Evolutionary conservation across 64 coral and sea anemone species (phyloP), one percentile per base, ranked within the genome.

Genomic region (Exaiptasia diaphana): DNA sequence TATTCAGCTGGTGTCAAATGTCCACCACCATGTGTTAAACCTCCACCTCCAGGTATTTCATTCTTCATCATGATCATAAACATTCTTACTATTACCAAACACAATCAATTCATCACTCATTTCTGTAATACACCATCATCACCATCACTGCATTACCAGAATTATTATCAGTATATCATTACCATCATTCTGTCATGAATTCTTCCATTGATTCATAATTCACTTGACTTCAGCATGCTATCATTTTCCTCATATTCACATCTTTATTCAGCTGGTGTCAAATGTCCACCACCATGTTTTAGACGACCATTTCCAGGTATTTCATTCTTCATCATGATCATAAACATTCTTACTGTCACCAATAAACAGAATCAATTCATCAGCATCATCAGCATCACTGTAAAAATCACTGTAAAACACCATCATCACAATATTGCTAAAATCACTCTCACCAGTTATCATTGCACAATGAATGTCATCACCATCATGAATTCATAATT

Each of bases 261-360:
- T n/a, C n/a, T n/a, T 20, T 43, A 25, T 69, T 10, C 53, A 77
- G 84, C 74, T 64, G 73, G 58, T 12, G 57, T 53, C 8, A 20
- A 37, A 20, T 87, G 84, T 58, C 43, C 73, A 21, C 84, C 84
- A 40, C 84, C 84, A 23, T 87, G 84, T 34, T 5, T 44, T 68
- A 57, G 59, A 54, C 84, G 58, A 27, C 58, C 41, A 14, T 35
- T 38, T 36, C n/a, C n/a, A n/a, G n/a, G n/a, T n/a, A n/a, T n/a
- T n/a, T n/a, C n/a, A n/a, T n/a, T n/a, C n/a, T n/a, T n/a, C n/a
- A n/a, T n/a, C n/a, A n/a, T n/a, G n/a, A n/a, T n/a, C n/a, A n/a
- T n/a, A n/a, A n/a, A n/a, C n/a, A n/a, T n/a, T n/a, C n/a, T n/a
- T n/a, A n/a, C n/a, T n/a, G n/a, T n/a, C n/a, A n/a, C n/a, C n/a